phyloP scores from a whole-genome alignment of 1,140 invertebrate species.

The Rhagoletis zephyria region DNA sequence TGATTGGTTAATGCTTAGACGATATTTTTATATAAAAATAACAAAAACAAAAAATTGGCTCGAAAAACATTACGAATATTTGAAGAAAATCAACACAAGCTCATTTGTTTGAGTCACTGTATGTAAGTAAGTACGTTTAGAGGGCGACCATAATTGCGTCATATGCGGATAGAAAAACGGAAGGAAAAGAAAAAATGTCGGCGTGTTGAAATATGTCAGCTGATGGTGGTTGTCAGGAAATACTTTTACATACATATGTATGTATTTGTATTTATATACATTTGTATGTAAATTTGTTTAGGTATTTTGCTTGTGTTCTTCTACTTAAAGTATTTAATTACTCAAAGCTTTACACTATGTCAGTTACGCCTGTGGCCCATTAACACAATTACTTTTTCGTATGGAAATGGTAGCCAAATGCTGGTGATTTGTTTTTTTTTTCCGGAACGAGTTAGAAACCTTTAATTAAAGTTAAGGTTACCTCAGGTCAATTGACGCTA shows the following conservation, averaged over 20 bases:
- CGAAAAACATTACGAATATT: background rate
- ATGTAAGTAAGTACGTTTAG: background rate
- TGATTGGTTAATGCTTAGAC: too few species aligned
- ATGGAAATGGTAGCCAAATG: background rate
- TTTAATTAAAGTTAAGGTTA: slow-evolving; percentile 31
- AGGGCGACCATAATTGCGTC: slow-evolving; percentile 15
- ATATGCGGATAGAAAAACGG: slow-evolving; percentile 40
- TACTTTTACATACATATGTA: too few species aligned
- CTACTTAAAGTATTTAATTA: too few species aligned
- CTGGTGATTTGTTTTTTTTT: background rate
- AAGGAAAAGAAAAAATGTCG: background rate
- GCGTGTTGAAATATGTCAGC: background rate
- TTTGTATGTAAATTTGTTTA: too few species aligned
- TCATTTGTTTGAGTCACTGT: too few species aligned
- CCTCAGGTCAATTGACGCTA: background rate
- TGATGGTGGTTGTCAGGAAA: background rate
- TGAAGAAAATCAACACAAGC: background rate
- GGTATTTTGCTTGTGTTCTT: too few species aligned
- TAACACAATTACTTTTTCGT: background rate
- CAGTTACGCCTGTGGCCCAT: slow-evolving; percentile 16
- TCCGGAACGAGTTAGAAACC: background rate
- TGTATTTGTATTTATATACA: too few species aligned
- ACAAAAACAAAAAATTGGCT: too few species aligned
- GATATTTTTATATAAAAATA: too few species aligned
- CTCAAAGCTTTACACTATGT: slow-evolving; percentile 20